Percentiles rank a stretch among this genome's conserved stretches.
phyloP scores from a whole-genome alignment of 2,888 invertebrate species.

The Nomada ferruginata region DNA sequence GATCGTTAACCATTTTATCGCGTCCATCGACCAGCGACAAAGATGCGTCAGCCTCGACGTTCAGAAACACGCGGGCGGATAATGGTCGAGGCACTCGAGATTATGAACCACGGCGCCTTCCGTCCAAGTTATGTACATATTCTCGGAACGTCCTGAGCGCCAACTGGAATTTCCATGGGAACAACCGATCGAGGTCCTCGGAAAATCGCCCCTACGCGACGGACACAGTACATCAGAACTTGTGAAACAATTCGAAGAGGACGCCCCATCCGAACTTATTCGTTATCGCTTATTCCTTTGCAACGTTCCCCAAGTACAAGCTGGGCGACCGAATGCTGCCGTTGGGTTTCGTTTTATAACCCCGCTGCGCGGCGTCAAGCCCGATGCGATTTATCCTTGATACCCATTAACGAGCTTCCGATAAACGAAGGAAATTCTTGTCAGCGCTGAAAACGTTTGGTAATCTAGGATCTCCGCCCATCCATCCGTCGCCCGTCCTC shows the following conservation, averaged over 20 bases:
- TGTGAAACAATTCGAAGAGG: not conserved
- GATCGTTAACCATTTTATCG: conserved; percentile 65
- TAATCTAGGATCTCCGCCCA: conserved; percentile 65
- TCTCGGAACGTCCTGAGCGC: not conserved
- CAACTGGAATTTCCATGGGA: too few relatives aligned
- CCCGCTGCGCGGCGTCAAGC: conserved; percentile 27
- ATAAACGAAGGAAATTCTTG: conserved; percentile 70
- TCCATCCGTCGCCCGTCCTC: conserved; percentile 37
- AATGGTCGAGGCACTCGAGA: conserved; percentile 45
- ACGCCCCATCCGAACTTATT: conserved; percentile 34
- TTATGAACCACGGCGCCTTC: conserved; percentile 5
- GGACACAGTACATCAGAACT: not conserved
- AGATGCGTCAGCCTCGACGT: conserved; percentile 39
- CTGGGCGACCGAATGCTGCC: not conserved
- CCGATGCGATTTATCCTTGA: conserved; percentile 69
- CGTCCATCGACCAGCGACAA: conserved; percentile 50
- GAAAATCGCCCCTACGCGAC: not conserved
- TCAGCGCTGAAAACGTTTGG: conserved; percentile 66
- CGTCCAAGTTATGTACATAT: not conserved
- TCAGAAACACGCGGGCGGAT: conserved; percentile 59
- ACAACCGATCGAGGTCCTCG: too few relatives aligned
- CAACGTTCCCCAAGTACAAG: conserved; percentile 12
- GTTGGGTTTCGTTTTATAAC: conserved; percentile 22
- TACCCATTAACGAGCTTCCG: conserved; percentile 71
- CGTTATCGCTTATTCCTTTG: conserved; percentile 53